These are phyloP conservation scores for Serripes groenlandicus DNA, from an alignment of 2,888 invertebrate species.

Conservation along the genomic window DNA sequence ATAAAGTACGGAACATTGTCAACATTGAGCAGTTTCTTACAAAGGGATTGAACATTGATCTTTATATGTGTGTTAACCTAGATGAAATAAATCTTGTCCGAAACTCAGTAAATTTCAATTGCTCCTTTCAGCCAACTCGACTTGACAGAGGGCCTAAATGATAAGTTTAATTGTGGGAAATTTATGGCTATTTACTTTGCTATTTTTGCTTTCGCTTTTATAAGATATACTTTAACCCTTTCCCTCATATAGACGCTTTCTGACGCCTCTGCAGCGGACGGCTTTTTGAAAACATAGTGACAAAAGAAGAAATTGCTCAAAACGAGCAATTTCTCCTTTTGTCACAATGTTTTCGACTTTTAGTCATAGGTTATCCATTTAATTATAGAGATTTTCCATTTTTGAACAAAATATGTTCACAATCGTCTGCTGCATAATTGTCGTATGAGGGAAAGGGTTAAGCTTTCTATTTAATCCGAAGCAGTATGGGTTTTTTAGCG, in stretches of 20 bases:
- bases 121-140: constrained; percentile 12
- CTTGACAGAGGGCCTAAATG: neutral
- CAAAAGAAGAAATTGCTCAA: neutral
- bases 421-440: too few relatives aligned
- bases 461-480: too few relatives aligned
- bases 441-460: too few relatives aligned
- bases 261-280: neutral
- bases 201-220: neutral
- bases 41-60: neutral
- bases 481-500: too few relatives aligned
- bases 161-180: constrained; percentile 17
- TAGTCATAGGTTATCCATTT: too few relatives aligned
- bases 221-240: neutral
- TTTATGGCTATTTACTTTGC: constrained; percentile 19
- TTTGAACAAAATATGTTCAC: too few relatives aligned
- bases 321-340: neutral
- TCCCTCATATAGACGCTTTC: neutral
- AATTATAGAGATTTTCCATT: too few relatives aligned
- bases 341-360: neutral
- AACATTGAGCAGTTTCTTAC: too few relatives aligned
- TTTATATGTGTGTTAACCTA: too few relatives aligned
- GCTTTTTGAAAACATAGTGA: neutral
- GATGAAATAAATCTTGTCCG: constrained; percentile 16
- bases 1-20: too few relatives aligned
- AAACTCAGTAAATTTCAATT: constrained; percentile 21